A percentile compares a stretch with the other conserved stretches of the same genome.
Evolutionary conservation across 2,113 vertebrate genomes (phyloP).

Genomic region (Chiloscyllium plagiosum): DNA sequence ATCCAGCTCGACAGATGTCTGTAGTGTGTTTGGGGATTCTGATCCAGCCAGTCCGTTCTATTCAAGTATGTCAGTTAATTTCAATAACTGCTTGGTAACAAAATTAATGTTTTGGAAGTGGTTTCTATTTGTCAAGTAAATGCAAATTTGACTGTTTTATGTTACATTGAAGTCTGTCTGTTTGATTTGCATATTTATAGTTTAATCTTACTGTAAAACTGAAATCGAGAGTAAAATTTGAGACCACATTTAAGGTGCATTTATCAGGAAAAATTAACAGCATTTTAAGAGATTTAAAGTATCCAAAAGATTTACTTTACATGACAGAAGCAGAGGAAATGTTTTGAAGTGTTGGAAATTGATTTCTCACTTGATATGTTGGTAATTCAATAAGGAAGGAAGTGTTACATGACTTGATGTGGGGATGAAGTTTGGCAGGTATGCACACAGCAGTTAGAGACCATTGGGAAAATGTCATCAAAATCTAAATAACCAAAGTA

Average conservation of each 20-base stretch:
- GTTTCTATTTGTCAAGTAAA: background rate
- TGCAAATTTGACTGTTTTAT: background rate
- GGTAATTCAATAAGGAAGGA: background rate
- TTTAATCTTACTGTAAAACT: background rate
- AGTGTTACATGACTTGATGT: background rate
- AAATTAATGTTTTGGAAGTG: background rate
- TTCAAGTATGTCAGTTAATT: conserved; percentile 68
- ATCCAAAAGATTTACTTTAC: background rate
- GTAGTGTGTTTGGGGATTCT: conserved; percentile 85
- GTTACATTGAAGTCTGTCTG: background rate
- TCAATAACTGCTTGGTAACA: background rate
- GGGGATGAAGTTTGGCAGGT: background rate
- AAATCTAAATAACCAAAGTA: background rate
- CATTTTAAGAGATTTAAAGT: background rate
- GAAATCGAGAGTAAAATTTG: background rate
- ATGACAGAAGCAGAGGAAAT: background rate
- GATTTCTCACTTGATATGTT: background rate
- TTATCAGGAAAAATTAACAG: background rate
- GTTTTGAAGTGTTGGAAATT: background rate
- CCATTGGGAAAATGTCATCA: background rate
- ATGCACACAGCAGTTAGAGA: background rate
- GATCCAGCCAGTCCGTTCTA: conserved; percentile 87
- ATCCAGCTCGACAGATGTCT: conserved; percentile 82
- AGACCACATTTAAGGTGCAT: background rate
- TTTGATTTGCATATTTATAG: background rate